Base-by-base conservation (phyloP, 2,888 invertebrate genomes). In the Tipula confusa region DNA sequence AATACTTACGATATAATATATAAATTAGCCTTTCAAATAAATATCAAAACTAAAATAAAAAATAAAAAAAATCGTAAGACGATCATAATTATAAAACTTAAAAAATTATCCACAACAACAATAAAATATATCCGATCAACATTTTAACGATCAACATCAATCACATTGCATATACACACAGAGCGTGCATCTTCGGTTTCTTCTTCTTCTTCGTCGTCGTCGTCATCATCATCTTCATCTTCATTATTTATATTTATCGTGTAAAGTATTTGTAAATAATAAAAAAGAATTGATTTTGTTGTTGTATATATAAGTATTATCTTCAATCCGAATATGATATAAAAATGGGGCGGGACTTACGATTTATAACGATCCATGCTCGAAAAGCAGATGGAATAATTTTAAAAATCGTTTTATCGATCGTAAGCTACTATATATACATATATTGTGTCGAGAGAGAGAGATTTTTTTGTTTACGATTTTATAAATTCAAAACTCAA, bases 21-120 rank as follows among this genome's bases (percentile, higher is more conserved):
- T 64, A 64, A 64, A 64, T 64, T 64, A 64, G 64, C 64, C 64
- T 64, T 64, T 64, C 64, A 64, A 64, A 64, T 64, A 64, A 43
- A 43, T 43, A 43, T 43, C n/a, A 43, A 33, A 33, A 33, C 11
- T n/a, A 33, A 33, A 33, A 33, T 6, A 33, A 33, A 11, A 33
- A 33, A n/a, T n/a, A 33, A 43, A n/a, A 43, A 43, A 18, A 64
- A 64, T 64, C 64, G 64, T 64, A 64, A 64, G 64, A 64, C 24
- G 64, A 64, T 64, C 64, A 64, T 64, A 64, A 64, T 64, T 64
- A 64, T 64, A 64, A 64, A 64, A 64, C 24, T 64, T 43, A 43
- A 64, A 64, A 64, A 64, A 64, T 64, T 64, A 64, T 64, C 24
- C 64, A 64, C 64, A 64, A 64, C 64, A 64, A 64, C 64, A 64